Percentiles rank a stretch among this genome's conserved stretches.
phyloP scores from a whole-genome alignment of 2,797 vertebrate species.

The Sebastes flavidus region DNA sequence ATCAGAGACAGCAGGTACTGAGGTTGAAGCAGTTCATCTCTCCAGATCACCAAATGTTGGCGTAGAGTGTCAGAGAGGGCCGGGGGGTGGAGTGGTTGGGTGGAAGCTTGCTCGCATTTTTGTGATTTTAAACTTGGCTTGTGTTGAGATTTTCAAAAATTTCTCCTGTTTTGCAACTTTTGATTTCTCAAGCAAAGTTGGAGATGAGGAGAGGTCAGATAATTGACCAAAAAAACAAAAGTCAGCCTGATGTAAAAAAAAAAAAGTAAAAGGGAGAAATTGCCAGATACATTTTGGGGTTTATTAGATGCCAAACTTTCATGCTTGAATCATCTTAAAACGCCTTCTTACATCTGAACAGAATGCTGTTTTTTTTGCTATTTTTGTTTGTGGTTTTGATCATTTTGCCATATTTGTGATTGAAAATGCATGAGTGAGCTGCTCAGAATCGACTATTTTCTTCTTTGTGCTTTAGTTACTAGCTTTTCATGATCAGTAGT shows the following conservation, averaged over 20 bases:
- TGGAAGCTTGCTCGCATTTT: conserved; percentile 11
- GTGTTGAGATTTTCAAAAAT: background rate
- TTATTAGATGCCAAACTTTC: conserved; percentile 15
- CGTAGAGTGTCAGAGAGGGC: background rate
- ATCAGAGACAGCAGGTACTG: conserved; percentile 98
- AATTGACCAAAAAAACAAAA: background rate
- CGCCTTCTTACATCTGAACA: conserved; percentile 9
- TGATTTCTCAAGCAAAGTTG: conserved; percentile 16
- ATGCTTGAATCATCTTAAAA: conserved; percentile 23
- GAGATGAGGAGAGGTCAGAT: background rate
- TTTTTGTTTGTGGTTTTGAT: conserved; percentile 35
- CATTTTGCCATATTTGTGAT: conserved; percentile 13
- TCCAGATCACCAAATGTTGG: background rate
- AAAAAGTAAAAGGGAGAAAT: background rate
- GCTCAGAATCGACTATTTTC: conserved; percentile 25
- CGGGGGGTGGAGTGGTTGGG: background rate
- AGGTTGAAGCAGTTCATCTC: background rate
- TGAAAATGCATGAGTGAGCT: conserved; percentile 61
- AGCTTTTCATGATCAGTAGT: background rate
- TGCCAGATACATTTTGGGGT: background rate
- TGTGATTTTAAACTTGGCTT: background rate
- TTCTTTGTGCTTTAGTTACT: conserved; percentile 14
- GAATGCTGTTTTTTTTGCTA: conserved; percentile 4
- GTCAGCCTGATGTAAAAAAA: background rate
- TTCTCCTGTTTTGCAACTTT: conserved; percentile 21